Conservation (phyloP, 2,797 vertebrate genomes). For the Manis pentadactyla region DNA sequence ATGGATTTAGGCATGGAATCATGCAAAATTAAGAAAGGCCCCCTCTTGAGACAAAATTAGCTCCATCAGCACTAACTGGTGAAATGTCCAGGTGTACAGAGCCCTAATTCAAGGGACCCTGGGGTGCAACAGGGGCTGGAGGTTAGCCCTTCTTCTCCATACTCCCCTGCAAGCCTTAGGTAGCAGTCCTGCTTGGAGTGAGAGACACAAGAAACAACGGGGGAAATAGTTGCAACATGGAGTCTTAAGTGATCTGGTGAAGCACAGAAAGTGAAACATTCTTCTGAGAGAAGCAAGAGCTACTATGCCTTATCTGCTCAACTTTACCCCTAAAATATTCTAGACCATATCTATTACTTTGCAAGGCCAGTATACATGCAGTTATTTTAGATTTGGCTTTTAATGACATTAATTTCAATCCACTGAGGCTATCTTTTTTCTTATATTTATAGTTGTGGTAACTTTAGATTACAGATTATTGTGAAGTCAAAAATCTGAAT, state of each 20-base stretch:
- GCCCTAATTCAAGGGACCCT: neutral
- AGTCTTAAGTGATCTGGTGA: neutral
- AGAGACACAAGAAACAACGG: neutral
- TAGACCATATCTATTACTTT: neutral
- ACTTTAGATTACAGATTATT: constrained; percentile 52
- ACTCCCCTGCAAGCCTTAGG: neutral
- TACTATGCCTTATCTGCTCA: neutral
- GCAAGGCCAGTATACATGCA: neutral
- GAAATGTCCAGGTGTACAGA: neutral
- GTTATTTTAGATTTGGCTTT: constrained; percentile 10
- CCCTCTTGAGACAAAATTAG: neutral
- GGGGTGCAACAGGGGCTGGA: neutral
- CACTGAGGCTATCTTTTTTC: neutral
- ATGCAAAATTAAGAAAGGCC: neutral
- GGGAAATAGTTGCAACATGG: neutral
- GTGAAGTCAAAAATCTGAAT: constrained; percentile 50
- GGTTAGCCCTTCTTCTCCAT: neutral
- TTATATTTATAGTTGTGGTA: constrained; percentile 1
- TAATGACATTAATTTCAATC: constrained; percentile 38
- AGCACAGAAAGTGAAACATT: neutral
- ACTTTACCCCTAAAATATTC: neutral
- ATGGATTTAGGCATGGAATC: neutral
- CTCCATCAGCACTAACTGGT: neutral
- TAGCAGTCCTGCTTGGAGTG: neutral
- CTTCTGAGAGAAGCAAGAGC: neutral